Evolutionary conservation across 2,113 vertebrate genomes (phyloP), one percentile per base, ranked within the genome.

Genomic region (Takifugu bimaculatus): DNA sequence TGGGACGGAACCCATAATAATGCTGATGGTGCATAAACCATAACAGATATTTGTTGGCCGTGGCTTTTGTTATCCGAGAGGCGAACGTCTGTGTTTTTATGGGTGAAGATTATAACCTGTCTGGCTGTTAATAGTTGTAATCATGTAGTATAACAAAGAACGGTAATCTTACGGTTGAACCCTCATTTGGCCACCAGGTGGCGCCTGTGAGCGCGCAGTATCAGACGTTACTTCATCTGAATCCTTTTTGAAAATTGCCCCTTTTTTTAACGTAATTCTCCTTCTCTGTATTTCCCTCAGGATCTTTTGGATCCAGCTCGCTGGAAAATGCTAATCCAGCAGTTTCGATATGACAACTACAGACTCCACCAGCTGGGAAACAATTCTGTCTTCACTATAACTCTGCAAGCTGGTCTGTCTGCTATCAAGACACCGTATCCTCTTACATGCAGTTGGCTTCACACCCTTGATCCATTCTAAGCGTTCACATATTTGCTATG

Each of bases 391-490:
- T 99, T 99, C 86, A 98, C 97, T 29, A 97, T 99, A 82, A 99
- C 97, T 29, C 92, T 99, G 53, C 97, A 99, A 90, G 96, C 96
- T 13, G 97, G 97, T 55, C 94, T 99, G 71, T 99, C 97, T 28
- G 97, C 97, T 75, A 99, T 99, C 74, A 99, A 99, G 92, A 99
- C 97, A 60, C 96, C 97, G 97, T 99, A 99, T 99, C 96, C 93
- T 94, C 69, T 58, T 49, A 50, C n/a, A 13, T 13, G 42, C 15
- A 15, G 2, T 2, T 54, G 26, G 45, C 45, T 15, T 14, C 2
- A n/a, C 2, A n/a, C 13, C 15, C 15, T 32, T 32, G 29, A 6
- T 32, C 29, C 5, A 6, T 32, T 6, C 4, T 32, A 4, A 32
- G 29, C 29, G 5, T 32, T 32, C 29, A 32, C 5, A 32, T 32